phyloP scores from a whole-genome alignment of 2,888 invertebrate species.

The Plemyria rubiginata region DNA sequence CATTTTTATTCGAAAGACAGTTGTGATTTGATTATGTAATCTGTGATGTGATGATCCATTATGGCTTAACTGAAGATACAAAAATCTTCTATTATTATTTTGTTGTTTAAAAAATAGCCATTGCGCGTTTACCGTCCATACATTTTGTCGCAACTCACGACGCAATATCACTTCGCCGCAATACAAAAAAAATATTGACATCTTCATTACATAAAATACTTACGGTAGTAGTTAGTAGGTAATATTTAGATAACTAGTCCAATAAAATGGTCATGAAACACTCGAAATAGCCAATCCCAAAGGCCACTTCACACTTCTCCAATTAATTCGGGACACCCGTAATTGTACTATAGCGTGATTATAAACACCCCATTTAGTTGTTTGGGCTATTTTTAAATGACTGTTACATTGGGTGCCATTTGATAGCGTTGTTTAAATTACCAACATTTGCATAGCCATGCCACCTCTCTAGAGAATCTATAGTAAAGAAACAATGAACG shows the following conservation, averaged over 20 bases:
- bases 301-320: conserved; percentile 54
- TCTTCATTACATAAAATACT: no score
- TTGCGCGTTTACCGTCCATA: no score
- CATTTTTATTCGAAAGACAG: no score
- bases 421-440: conserved; percentile 43
- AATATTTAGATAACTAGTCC: conserved; percentile 12
- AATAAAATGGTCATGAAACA: conserved; percentile 23
- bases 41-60: no score
- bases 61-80: no score
- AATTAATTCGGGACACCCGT: conserved; percentile 63
- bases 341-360: conserved; percentile 76
- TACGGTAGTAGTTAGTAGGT: background rate
- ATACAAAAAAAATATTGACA: no score
- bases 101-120: no score
- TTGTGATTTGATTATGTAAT: no score
- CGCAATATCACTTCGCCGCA: no score
- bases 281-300: conserved; percentile 14
- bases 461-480: conserved; percentile 32
- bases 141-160: no score
- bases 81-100: no score
- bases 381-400: conserved; percentile 46
- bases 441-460: conserved; percentile 43
- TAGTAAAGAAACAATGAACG: conserved; percentile 21
- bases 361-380: conserved; percentile 57
- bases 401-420: conserved; percentile 33